Percentiles rank a stretch among this genome's conserved stretches.
Evolutionary conservation across 53 echinoderm and acorn worm species (phyloP).

Genomic region (Zoroaster sp.): DNA sequence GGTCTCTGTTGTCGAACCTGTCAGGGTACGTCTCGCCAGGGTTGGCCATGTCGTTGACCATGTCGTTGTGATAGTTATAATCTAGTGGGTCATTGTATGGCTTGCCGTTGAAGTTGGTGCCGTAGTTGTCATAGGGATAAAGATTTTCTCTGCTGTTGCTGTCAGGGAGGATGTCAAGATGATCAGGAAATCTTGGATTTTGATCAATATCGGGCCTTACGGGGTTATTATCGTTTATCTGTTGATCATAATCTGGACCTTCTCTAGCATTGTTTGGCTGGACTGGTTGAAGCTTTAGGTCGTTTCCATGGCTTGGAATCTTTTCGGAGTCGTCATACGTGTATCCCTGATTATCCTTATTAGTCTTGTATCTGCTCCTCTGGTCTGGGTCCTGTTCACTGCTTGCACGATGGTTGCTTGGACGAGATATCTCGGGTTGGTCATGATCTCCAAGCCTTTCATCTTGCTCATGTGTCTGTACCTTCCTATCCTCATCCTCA

Average conservation of each 20-base stretch:
- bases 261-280: background rate
- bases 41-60: background rate
- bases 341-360: background rate
- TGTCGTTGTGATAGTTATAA: slow-evolving; percentile 19
- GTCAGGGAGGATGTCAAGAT: background rate
- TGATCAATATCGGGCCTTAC: background rate
- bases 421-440: background rate
- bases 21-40: background rate
- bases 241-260: background rate
- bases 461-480: background rate
- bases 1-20: background rate
- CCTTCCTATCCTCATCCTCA: background rate
- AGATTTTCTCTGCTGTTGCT: background rate
- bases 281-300: background rate
- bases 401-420: background rate
- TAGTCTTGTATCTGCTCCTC: background rate
- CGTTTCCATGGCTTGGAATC: background rate
- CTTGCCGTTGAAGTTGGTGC: background rate
- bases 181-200: background rate
- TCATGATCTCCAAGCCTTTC: background rate
- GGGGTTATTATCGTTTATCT: background rate
- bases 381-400: background rate
- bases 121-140: slow-evolving; percentile 22
- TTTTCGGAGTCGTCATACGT: background rate
- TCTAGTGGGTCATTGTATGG: slow-evolving; percentile 9